Evolutionary conservation across 2,888 invertebrate genomes (phyloP), one percentile per base, ranked within the genome.

Genomic region (Merodon equestris): DNA sequence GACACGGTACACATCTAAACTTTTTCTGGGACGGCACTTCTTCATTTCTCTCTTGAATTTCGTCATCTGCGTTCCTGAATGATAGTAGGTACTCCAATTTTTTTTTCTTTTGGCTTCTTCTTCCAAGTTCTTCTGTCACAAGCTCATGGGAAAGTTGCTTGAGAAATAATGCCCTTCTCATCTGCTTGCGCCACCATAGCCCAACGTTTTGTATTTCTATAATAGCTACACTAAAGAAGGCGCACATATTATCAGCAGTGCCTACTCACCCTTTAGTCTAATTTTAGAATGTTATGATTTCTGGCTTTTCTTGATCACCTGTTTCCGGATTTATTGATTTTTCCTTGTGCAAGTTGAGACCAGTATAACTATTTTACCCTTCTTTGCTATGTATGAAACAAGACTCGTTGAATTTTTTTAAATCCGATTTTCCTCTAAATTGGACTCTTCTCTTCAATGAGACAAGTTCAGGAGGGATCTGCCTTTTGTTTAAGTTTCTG

Each of bases 1-100:
- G 19, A 48, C 48, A 48, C 12, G 48, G 48, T 19, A 48, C 19
- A 50, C 50, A 50, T 50, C 50, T 1, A 50, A 19, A 50, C 27
- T 2, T 27, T 19, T 50, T 50, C 50, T 50, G 19, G n/a, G 27
- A 50, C 19, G 18, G 50, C n/a, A n/a, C 27, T 50, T 27, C 50
- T 50, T 50, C 27, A 50, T 50, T 27, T 19, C 27, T 50, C 50
- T 50, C 9, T 19, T 50, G 27, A 50, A 19, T 19, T 50, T 27
- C 19, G 19, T 48, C 19, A 2, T 48, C 27, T 10, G 19, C 48
- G 27, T 27, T 48, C 19, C 27, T 27, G 27, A 27, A 27, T 27
- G 3, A 0, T 12, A 15, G 5, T 18, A 50, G 27, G 50, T 3
- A 27, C 5, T 27, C 27, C 47, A 7, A 14, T 17, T 17, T 15